A percentile compares a stretch with the other conserved stretches of the same genome.
Evolutionary conservation across 2,113 vertebrate species (phyloP).

Genomic region (sheep (Ovis aries)): DNA sequence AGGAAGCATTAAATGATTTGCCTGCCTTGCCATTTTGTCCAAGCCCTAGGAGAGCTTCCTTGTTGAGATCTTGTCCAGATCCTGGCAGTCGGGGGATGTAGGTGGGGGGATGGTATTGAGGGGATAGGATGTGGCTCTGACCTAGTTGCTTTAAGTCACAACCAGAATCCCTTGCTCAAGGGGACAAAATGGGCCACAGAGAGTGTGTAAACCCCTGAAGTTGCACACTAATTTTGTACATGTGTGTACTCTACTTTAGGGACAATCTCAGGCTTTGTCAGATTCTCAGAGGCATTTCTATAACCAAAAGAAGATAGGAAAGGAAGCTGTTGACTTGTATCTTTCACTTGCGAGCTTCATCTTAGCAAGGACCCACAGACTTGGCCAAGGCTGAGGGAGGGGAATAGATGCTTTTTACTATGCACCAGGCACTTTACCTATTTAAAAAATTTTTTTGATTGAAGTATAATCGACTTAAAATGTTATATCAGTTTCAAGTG

Average conservation of each 20-base stretch:
- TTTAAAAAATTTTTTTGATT: neutral
- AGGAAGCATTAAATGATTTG: neutral
- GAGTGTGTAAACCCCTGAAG: neutral
- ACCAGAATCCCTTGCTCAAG: neutral
- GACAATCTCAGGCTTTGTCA: neutral
- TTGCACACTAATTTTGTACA: neutral
- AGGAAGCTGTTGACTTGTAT: neutral
- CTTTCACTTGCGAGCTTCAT: rapidly evolving
- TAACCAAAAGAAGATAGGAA: neutral
- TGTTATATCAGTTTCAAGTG: neutral
- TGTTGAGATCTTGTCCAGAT: neutral
- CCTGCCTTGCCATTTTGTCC: neutral
- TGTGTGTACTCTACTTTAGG: neutral
- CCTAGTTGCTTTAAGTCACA: neutral
- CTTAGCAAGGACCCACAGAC: neutral
- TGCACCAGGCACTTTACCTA: neutral
- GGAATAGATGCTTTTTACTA: neutral
- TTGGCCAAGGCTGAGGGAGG: neutral
- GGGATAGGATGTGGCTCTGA: neutral
- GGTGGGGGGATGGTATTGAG: rapidly evolving
- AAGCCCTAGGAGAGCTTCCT: neutral
- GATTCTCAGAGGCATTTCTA: neutral
- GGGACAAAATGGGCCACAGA: neutral
- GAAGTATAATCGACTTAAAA: neutral
- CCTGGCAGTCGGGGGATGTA: rapidly evolving